These are phyloP conservation scores for Harpegnathos saltator DNA, from an alignment of 1,140 invertebrate species.

Conservation along the genomic window DNA sequence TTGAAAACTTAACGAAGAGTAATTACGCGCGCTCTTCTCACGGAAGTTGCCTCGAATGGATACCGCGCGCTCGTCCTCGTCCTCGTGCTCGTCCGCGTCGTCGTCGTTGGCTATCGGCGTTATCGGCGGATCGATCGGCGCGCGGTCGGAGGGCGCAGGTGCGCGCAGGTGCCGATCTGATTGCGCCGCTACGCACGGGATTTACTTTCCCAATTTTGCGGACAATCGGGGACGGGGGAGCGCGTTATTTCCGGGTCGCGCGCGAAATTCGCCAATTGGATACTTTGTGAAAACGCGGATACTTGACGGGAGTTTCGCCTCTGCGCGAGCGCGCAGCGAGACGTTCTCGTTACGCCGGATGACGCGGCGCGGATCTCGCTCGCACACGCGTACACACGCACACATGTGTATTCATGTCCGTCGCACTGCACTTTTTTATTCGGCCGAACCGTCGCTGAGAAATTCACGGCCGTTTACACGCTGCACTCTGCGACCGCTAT, in stretches of 20 bases:
- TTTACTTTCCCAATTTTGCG: conserved; percentile 55
- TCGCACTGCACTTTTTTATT: too few relatives aligned
- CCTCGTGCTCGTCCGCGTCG: background rate
- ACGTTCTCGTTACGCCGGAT: too few relatives aligned
- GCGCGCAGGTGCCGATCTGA: conserved; percentile 33
- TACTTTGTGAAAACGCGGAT: background rate
- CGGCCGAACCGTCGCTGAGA: too few relatives aligned
- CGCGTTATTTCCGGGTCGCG: conserved; percentile 24
- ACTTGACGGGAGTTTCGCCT: background rate
- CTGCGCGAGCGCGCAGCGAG: too few relatives aligned
- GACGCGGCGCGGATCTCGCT: too few relatives aligned
- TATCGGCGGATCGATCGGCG: conserved; percentile 39
- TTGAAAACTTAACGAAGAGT: conserved; percentile 65
- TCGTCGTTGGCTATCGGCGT: conserved; percentile 16
- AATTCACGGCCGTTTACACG: too few relatives aligned
- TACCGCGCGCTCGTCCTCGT: conserved; percentile 29
- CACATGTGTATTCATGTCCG: too few relatives aligned
- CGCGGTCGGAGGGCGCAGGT: conserved; percentile 13
- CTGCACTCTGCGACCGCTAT: too few relatives aligned
- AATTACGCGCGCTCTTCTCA: conserved; percentile 61
- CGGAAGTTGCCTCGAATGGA: conserved; percentile 56
- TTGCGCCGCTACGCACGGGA: conserved; percentile 42
- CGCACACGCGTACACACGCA: too few relatives aligned
- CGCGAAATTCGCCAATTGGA: conserved; percentile 15
- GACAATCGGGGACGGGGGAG: conserved; percentile 46